Base-by-base conservation (phyloP, 2,113 vertebrate genomes). In the Oxygymnocypris stewartii region DNA sequence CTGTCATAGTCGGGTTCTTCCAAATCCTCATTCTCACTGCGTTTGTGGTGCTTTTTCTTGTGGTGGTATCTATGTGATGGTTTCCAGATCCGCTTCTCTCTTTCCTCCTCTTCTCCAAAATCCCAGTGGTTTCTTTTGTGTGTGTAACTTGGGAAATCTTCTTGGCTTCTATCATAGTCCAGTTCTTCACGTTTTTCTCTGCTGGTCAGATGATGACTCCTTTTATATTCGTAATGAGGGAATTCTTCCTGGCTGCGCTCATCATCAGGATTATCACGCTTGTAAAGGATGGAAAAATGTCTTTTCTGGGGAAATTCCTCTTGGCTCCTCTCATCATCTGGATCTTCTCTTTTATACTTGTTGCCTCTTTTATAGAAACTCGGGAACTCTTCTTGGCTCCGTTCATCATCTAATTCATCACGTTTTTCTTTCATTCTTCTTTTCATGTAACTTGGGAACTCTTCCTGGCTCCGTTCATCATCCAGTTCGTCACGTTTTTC, bases 221-320 rank as follows among this genome's bases (percentile, higher is more conserved):
- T 85, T 86, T 87, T 87, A 10, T 89, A 77, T 20, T 65, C 79
- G 14, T 85, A 87, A 10, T 3, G 23, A 11, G 88, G 88, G 25
- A 87, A 89, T 47, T 89, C 88, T 82, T 92, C 93, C 75, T 94
- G 94, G 76, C 93, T 94, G 35, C 91, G 89, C 0, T 93, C 91
- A 0, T 71, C 90, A 1, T 93, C 90, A 2, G 87, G 85, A 40
- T 90, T 79, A 6, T 87, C 86, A 40, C 79, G 87, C 61, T 87
- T 87, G 79, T 0, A 81, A 49, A 69, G 82, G 86, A 84, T 4
- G 37, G 54, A 82, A 59, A n/a, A 89, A 89, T 79, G 89, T 86
- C 84, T 87, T 90, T 84, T 92, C 87, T 0, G 91, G 90, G 93
- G 87, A 44, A 92, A 93, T 65, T 92, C 92, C 81, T 94, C 94